Base-by-base conservation (phyloP, 1,140 invertebrate genomes). In the Artemia franciscana region DNA sequence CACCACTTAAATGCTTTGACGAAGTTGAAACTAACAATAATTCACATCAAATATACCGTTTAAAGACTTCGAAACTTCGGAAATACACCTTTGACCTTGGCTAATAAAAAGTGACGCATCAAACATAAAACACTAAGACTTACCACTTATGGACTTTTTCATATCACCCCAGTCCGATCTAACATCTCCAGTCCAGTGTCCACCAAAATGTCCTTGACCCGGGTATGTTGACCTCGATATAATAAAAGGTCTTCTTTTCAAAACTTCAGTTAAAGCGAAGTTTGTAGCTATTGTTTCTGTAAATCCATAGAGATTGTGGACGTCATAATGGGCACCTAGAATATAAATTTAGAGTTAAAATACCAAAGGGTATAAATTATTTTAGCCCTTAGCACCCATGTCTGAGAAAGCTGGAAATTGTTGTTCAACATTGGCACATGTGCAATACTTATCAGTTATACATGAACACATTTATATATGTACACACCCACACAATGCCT, bases 181-280 rank as follows among this genome's bases (percentile, higher is more conserved):
- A 59, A 85, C 78, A 74, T 91, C 87, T 0, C 91, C 91, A 64
- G 85, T 84, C 92, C 92, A 96, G 74, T 93, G 88, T 9, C 86
- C 88, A n/a, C 82, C 80, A 72, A 81, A 90, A 62, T 77, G 75
- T 18, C 91, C 91, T 64, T 81, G 78, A 5, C 88, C 85, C 39
- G 84, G 74, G 74, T 84, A 93, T 0, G 86, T 84, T 0, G 89
- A 84, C 58, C 91, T 76, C 0, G 84, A 85, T 61, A 94, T 84
- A 25, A 92, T 79, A 69, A 94, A 84, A 15, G 86, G 83, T 63
- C 89, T 77, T 68, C 80, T 82, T 15, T 78, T 76, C 25, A 78
- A 73, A 61, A 86, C 77, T 69, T 81, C 78, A 15, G 70, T 74
- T 64, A 89, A 68, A 2, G 81, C 84, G 63, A 79, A 78, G 71